Conservation (phyloP, 1,140 invertebrate species). For the Apis laboriosa region DNA sequence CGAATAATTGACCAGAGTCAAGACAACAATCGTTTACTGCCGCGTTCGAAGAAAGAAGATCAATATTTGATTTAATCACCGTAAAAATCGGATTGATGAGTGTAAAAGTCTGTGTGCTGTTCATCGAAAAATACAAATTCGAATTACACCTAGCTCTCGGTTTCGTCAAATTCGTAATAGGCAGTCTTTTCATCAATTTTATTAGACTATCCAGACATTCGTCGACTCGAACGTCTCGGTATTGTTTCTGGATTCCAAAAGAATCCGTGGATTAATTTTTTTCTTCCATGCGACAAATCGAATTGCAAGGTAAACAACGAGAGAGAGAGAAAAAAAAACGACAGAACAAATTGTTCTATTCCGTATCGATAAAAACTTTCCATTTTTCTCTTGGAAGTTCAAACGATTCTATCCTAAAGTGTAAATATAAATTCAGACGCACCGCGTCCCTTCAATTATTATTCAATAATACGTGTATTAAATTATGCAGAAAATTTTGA, state of each 20-base stretch:
- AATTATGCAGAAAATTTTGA: conserved; percentile 3
- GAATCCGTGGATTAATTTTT: neutral
- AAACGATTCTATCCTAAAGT: neutral
- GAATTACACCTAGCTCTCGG: neutral
- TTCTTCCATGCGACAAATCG: neutral
- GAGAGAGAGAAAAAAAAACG: neutral
- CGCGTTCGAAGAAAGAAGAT: neutral
- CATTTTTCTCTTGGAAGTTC: neutral
- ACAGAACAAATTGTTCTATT: neutral
- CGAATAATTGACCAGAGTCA: neutral
- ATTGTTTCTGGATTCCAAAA: neutral
- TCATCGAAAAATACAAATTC: conserved; percentile 33
- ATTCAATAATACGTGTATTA: no score
- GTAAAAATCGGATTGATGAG: neutral
- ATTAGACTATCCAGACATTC: neutral
- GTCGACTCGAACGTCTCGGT: no score
- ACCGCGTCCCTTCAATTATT: no score
- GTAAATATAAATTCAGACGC: neutral
- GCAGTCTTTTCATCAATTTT: conserved; percentile 35
- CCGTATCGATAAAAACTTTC: neutral
- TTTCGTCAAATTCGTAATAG: conserved; percentile 26
- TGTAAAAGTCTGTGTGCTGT: conserved; percentile 22
- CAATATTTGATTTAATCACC: neutral
- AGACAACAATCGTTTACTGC: neutral
- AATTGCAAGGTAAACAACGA: neutral